phyloP scores from a whole-genome alignment of 2,113 vertebrate species.

The Zapornia atra region DNA sequence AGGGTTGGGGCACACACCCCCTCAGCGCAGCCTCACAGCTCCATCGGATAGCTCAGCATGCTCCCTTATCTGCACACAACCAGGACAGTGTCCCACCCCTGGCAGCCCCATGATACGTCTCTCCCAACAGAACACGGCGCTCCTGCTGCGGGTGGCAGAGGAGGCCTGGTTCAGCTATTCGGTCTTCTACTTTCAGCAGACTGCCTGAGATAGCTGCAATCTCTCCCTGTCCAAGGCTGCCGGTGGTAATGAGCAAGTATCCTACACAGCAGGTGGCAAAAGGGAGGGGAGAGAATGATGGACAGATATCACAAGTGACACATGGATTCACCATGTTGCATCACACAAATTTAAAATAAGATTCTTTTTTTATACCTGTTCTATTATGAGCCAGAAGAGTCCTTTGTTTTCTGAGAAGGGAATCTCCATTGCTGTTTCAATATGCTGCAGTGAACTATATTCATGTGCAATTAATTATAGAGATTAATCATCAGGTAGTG shows the following conservation, averaged over 20 bases:
- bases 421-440: slow-evolving; percentile 23
- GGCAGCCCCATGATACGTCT: neutral
- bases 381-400: neutral
- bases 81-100: neutral
- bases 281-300: neutral
- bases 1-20: neutral
- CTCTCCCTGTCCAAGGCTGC: neutral
- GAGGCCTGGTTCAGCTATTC: neutral
- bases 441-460: slow-evolving; percentile 17
- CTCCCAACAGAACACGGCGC: neutral
- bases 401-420: slow-evolving; percentile 4
- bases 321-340: neutral
- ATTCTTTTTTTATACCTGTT: neutral
- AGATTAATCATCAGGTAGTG: slow-evolving; percentile 61
- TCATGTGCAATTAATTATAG: slow-evolving; percentile 51
- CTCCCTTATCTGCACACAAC: neutral
- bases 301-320: neutral
- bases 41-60: neutral
- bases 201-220: neutral
- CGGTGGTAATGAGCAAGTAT: neutral
- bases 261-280: neutral
- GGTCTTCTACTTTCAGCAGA: neutral
- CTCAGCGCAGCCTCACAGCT: neutral
- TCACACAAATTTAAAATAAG: neutral
- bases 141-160: neutral